A percentile compares a stretch with the other conserved stretches of the same genome.
These are phyloP conservation scores for Elgonia sp. DNA, from an alignment of 2,888 invertebrate genomes.

Conservation along the genomic window DNA sequence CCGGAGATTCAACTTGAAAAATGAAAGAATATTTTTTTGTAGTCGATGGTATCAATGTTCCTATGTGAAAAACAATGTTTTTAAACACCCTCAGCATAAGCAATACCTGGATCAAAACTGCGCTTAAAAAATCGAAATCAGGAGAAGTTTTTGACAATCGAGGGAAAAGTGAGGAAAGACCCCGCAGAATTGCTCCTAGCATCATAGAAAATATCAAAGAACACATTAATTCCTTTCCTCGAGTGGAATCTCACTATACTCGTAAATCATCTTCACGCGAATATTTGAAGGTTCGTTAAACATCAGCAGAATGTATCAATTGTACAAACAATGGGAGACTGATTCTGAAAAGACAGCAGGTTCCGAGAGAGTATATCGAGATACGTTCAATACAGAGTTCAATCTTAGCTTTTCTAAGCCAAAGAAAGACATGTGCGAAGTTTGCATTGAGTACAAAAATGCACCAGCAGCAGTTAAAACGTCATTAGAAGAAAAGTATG, in stretches of 20 bases:
- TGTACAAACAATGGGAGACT: conserved; percentile 48
- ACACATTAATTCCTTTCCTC: conserved; percentile 50
- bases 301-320: conserved; percentile 47
- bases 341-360: conserved; percentile 21
- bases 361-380: conserved; percentile 45
- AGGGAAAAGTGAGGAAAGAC: conserved; percentile 37
- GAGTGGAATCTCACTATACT: conserved; percentile 50
- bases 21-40: conserved; percentile 22
- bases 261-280: conserved; percentile 34
- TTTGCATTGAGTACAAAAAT: conserved; percentile 34
- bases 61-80: conserved; percentile 62
- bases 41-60: conserved; percentile 3
- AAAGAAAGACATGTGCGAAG: conserved; percentile 57
- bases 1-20: conserved; percentile 17
- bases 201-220: conserved; percentile 30
- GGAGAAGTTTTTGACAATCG: conserved; percentile 40
- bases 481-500: conserved; percentile 21
- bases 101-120: conserved; percentile 49
- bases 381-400: conserved; percentile 37
- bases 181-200: conserved; percentile 8
- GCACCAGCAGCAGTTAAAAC: conserved; percentile 16
- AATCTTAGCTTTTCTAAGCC: conserved; percentile 52
- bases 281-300: conserved; percentile 27
- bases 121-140: conserved; percentile 7
- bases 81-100: conserved; percentile 40